Evolutionary conservation across 2,113 vertebrate genomes (phyloP), one percentile per base, ranked within the genome.

Genomic region (Australoheros scitulus): DNA sequence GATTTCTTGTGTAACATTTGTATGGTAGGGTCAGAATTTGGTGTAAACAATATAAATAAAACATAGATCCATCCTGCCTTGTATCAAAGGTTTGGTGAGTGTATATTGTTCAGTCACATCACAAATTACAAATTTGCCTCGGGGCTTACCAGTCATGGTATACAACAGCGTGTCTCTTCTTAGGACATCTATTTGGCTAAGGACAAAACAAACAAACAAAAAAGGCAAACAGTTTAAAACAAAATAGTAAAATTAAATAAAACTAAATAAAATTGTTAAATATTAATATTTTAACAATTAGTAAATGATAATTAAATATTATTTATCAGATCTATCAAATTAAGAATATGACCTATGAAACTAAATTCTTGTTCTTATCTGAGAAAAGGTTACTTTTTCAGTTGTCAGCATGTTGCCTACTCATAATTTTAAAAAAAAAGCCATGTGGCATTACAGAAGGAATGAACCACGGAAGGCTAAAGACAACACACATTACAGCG

Each of bases 351-450:
- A 50, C 14, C 24, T 70, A 50, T 29, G 15, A 18, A 70, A 70
- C 29, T 4, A 70, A 70, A 70, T 50, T 43, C 11, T 70, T 50
- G 5, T 29, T 70, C 15, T 70, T 17, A 52, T 70, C 41, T 32
- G 24, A 22, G 47, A 50, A 50, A 50, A 17, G 5, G 41, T 18
- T 52, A 52, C 50, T 7, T 18, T 61, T 60, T 32, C 59, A 61
- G 26, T 15, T 61, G 13, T 61, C 26, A 15, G 24, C n/a, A 4
- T 43, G 50, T 26, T 43, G 50, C 55, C 29, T 3, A 14, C 36
- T 26, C 76, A 80, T 79, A 36, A 74, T 84, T 59, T n/a, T n/a
- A n/a, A 86, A 26, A 65, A 90, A 90, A 82, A 79, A 75, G 52
- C 32, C 4, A 26, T 11, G 43, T 50, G 5, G 65, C 6, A 50